phyloP scores from a whole-genome alignment of 2,888 invertebrate genomes.

The Nebria salina region DNA sequence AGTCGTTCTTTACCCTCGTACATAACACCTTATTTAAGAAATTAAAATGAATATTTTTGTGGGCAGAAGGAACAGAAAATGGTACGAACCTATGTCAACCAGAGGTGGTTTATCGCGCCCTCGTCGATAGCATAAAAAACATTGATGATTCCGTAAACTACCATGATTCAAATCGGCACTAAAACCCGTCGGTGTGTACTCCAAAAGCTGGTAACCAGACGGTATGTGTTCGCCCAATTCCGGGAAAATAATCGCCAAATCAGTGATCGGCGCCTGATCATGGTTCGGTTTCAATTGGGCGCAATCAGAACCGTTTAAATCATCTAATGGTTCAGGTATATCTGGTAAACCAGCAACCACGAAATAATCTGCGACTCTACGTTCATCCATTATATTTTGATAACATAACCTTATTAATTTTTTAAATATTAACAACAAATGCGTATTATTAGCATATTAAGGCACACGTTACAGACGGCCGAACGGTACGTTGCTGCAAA shows the following conservation, averaged over 20 bases:
- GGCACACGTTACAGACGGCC: constrained; percentile 43
- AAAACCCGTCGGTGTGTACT: constrained; percentile 84
- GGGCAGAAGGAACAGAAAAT: not conserved
- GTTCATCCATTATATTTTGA: constrained; percentile 76
- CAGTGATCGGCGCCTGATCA: constrained; percentile 93
- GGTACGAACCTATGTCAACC: constrained; percentile 90
- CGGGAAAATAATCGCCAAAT: constrained; percentile 92
- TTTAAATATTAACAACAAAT: constrained; percentile 31
- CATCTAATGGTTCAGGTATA: constrained; percentile 79
- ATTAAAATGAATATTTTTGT: not conserved
- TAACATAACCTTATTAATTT: constrained; percentile 42
- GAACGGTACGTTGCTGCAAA: constrained; percentile 27
- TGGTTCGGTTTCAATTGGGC: constrained; percentile 83
- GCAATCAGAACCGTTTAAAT: constrained; percentile 77
- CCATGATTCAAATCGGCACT: constrained; percentile 98
- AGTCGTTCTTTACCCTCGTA: constrained; percentile 96
- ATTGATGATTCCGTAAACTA: constrained; percentile 91
- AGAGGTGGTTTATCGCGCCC: constrained; percentile 96
- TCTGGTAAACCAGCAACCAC: constrained; percentile 95
- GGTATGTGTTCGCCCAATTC: constrained; percentile 87
- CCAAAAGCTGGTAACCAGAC: constrained; percentile 76
- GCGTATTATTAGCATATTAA: constrained; percentile 44
- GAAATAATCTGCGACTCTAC: constrained; percentile 96
- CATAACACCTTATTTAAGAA: constrained; percentile 79
- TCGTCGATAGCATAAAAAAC: constrained; percentile 90